Conservation (phyloP, 2,888 invertebrate genomes). For the Malacosoma neustria region DNA sequence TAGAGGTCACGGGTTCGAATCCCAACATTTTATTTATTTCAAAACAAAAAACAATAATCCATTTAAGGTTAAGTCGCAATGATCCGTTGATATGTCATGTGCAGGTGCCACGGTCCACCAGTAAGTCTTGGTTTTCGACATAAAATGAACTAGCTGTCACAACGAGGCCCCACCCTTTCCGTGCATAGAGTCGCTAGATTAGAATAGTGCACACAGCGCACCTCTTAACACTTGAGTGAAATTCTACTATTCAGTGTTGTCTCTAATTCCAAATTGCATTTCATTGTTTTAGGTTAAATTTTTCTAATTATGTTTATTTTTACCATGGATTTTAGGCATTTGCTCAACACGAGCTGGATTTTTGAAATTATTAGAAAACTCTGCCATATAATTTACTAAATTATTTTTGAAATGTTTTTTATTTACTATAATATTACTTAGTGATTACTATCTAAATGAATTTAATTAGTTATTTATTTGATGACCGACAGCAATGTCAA, state of each 20-base stretch:
- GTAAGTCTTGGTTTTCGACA: conserved; percentile 18
- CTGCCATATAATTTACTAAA: too few relatives aligned
- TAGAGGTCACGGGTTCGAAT: not conserved
- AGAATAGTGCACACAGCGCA: conserved; percentile 29
- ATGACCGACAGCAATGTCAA: too few relatives aligned
- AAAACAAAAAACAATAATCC: not conserved
- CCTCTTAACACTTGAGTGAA: conserved; percentile 34
- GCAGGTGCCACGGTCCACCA: conserved; percentile 20
- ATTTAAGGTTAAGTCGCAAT: not conserved
- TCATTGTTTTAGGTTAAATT: conserved; percentile 31
- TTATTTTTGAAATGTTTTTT: too few relatives aligned
- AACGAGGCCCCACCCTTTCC: conserved; percentile 10
- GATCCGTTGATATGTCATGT: conserved; percentile 28
- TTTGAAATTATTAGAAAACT: too few relatives aligned
- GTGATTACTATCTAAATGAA: too few relatives aligned
- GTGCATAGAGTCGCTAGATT: conserved; percentile 54
- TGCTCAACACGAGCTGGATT: too few relatives aligned
- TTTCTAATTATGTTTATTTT: too few relatives aligned
- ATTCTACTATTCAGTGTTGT: conserved; percentile 26
- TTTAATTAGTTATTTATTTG: too few relatives aligned
- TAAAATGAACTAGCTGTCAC: conserved; percentile 2
- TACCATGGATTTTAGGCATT: too few relatives aligned
- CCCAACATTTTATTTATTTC: not conserved
- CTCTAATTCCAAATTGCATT: conserved; percentile 31
- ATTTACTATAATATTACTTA: too few relatives aligned